A percentile compares a stretch with the other conserved stretches of the same genome.
phyloP scores from a whole-genome alignment of 2,888 invertebrate species.

The Eupithecia pulchellata region DNA sequence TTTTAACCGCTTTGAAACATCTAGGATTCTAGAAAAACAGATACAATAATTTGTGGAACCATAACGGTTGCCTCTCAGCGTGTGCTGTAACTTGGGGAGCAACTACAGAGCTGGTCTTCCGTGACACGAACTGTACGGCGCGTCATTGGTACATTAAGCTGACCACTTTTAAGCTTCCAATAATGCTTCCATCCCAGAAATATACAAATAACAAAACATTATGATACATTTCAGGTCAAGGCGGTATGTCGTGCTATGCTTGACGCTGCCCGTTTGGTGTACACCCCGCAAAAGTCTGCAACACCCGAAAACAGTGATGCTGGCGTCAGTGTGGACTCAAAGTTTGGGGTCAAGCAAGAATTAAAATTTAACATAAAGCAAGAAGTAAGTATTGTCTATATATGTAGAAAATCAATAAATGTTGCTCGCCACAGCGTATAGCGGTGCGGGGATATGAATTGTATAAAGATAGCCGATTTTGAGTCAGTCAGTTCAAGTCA shows the following conservation, averaged over 20 bases:
- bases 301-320: slow-evolving; percentile 84
- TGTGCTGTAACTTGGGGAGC: no score
- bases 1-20: not conserved
- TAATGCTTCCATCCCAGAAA: not conserved
- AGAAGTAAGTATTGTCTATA: not conserved
- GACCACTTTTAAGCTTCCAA: not conserved
- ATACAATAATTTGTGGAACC: no score
- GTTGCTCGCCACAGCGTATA: no score
- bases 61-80: no score
- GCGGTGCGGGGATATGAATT: no score
- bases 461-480: no score
- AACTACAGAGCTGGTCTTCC: no score
- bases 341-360: slow-evolving; percentile 55
- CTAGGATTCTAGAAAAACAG: not conserved
- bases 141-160: not conserved
- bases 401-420: no score
- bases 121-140: no score
- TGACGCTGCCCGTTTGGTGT: slow-evolving; percentile 91
- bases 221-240: slow-evolving; percentile 67
- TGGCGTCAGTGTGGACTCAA: slow-evolving; percentile 80
- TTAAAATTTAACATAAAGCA: not conserved
- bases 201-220: not conserved
- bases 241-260: slow-evolving; percentile 91
- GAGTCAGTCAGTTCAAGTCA: no score
- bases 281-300: slow-evolving; percentile 80